Base-by-base conservation (phyloP, 2,888 invertebrate genomes). In the Rosalia funebris region DNA sequence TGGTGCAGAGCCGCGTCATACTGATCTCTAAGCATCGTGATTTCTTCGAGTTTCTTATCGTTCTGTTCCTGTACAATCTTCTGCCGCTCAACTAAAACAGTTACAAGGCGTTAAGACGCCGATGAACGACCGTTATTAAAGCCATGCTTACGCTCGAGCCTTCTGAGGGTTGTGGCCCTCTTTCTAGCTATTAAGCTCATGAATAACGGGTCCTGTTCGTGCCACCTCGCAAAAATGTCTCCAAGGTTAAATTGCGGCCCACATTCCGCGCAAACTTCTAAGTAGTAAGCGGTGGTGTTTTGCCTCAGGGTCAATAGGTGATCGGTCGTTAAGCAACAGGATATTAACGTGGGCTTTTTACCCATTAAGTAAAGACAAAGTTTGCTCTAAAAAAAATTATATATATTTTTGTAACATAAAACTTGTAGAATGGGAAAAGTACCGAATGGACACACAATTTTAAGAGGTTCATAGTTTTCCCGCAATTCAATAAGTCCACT, bases 361-460 rank as follows among this genome's bases (percentile, higher is more conserved):
- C 77, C 79, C 68, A 75, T 74, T 42, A 80, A 69, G 63, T 79
- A 79, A 7, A 71, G 58, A 57, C 75, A 77, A 10, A 80, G 62
- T 39, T 77, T 73, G 37, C 75, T 79, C 81, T 81, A 64, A 60
- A 76, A 77, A 62, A 61, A 54, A n/a, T n/a, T n/a, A n/a, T n/a
- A n/a, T n/a, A n/a, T n/a, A n/a, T n/a, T n/a, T n/a, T n/a, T n/a
- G n/a, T n/a, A n/a, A n/a, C n/a, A n/a, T n/a, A n/a, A n/a, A n/a
- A n/a, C n/a, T n/a, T n/a, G n/a, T n/a, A n/a, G n/a, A n/a, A n/a
- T n/a, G n/a, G n/a, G n/a, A n/a, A n/a, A n/a, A n/a, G 3, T 78
- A 91, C 91, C 79, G 84, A 86, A 2, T 90, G 87, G 73, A 88
- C 87, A 71, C 89, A 91, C 0, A 87, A 81, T 77, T 88, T 91